phyloP scores from a whole-genome alignment of 2,888 invertebrate genomes.

The Drosophila dives region DNA sequence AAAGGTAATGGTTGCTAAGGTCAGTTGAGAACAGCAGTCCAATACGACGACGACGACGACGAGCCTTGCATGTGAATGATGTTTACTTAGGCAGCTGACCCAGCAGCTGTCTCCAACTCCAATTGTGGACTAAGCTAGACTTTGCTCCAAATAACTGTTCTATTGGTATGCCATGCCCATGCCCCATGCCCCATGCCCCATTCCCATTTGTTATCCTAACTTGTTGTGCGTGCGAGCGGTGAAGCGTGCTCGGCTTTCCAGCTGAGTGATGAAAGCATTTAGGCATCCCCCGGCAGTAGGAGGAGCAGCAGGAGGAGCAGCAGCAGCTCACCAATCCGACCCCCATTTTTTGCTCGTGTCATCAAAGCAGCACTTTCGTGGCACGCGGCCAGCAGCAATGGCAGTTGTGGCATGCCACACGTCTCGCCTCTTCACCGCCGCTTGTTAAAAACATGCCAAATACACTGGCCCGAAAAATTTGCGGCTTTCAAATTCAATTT shows the following conservation, averaged over 20 bases:
- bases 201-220: slow-evolving; percentile 7
- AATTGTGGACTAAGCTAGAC: neutral
- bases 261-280: slow-evolving; percentile 80
- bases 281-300: slow-evolving; percentile 49
- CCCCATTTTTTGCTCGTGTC: slow-evolving; percentile 14
- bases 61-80: slow-evolving; percentile 43
- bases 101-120: slow-evolving; percentile 15
- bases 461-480: slow-evolving; percentile 34
- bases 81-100: slow-evolving; percentile 65
- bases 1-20: slow-evolving; percentile 64
- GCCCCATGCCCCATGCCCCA: neutral
- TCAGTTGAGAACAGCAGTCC: slow-evolving; percentile 60
- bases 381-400: slow-evolving; percentile 41
- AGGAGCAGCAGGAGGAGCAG: slow-evolving; percentile 14
- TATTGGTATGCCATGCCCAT: neutral
- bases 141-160: slow-evolving; percentile 33
- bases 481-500: slow-evolving; percentile 10
- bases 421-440: neutral
- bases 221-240: slow-evolving; percentile 66
- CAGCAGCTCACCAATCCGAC: neutral
- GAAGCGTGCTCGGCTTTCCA: slow-evolving; percentile 76
- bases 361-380: slow-evolving; percentile 68
- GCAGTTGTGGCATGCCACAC: slow-evolving; percentile 15
- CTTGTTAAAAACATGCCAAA: slow-evolving; percentile 26
- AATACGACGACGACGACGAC: neutral